A percentile compares a stretch with the other conserved stretches of the same genome.
These are phyloP conservation scores for Argentina silus DNA, from an alignment of 2,797 vertebrate species.

Conservation along the genomic window DNA sequence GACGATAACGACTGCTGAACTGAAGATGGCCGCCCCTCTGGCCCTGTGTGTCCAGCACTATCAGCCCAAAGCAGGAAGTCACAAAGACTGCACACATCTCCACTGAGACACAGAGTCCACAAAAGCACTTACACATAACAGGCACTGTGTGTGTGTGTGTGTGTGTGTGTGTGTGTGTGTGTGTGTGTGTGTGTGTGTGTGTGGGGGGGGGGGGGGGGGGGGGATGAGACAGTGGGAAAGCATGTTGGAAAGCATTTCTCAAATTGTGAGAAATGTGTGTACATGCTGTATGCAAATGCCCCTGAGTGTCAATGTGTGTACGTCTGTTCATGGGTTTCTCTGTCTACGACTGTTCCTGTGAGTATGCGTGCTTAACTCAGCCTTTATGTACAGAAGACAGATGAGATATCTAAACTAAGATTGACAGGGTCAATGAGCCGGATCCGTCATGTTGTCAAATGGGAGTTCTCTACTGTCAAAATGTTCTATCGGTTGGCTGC, in stretches of 20 bases:
- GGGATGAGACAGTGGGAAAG: too few species aligned
- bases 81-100: not conserved
- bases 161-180: not conserved
- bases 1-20: constrained; percentile 19
- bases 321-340: not conserved
- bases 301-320: not conserved
- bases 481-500: constrained; percentile 32
- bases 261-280: not conserved
- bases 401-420: constrained; percentile 9
- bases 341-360: not conserved
- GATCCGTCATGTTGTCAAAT: constrained; percentile 40
- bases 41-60: constrained; percentile 3
- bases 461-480: constrained; percentile 51
- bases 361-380: not conserved
- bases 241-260: not conserved
- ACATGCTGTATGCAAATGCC: too few species aligned
- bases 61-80: constrained; percentile 22
- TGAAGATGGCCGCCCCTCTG: constrained; percentile 11
- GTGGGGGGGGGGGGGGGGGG: too few species aligned
- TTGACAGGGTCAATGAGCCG: constrained; percentile 51
- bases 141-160: not conserved
- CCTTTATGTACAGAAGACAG: not conserved
- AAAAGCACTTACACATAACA: not conserved
- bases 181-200: not conserved
- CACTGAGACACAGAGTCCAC: not conserved